phyloP scores from a whole-genome alignment of 2,113 vertebrate genomes.

The Cinclus mexicanus region DNA sequence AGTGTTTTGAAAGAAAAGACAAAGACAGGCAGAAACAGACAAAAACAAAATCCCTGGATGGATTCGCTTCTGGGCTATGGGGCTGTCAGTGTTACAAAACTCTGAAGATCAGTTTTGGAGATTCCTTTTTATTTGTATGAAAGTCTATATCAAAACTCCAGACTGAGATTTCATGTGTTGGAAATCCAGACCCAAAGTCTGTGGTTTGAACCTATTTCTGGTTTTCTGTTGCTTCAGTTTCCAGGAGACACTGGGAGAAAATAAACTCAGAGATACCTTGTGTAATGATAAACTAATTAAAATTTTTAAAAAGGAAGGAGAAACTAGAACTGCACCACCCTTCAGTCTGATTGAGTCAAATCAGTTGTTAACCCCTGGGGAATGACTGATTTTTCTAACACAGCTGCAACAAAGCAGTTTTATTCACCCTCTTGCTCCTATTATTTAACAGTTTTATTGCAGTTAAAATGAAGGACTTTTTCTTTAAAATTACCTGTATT shows the following conservation, averaged over 20 bases:
- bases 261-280: background rate
- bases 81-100: background rate
- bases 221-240: slow-evolving; percentile 4
- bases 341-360: background rate
- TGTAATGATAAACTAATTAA: background rate
- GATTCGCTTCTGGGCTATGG: background rate
- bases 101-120: background rate
- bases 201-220: slow-evolving; percentile 22
- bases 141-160: background rate
- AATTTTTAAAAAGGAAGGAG: background rate
- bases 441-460: background rate
- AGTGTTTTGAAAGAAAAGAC: background rate
- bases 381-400: background rate
- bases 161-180: background rate
- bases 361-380: background rate
- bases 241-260: background rate
- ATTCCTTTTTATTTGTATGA: background rate
- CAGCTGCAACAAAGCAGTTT: background rate
- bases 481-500: background rate
- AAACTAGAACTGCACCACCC: background rate
- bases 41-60: background rate
- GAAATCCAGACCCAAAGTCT: slow-evolving; percentile 18
- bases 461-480: background rate
- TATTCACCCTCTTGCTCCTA: background rate
- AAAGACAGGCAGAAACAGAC: background rate